Conservation (phyloP, 2,113 vertebrate species). For the Amphiprion ocellaris region DNA sequence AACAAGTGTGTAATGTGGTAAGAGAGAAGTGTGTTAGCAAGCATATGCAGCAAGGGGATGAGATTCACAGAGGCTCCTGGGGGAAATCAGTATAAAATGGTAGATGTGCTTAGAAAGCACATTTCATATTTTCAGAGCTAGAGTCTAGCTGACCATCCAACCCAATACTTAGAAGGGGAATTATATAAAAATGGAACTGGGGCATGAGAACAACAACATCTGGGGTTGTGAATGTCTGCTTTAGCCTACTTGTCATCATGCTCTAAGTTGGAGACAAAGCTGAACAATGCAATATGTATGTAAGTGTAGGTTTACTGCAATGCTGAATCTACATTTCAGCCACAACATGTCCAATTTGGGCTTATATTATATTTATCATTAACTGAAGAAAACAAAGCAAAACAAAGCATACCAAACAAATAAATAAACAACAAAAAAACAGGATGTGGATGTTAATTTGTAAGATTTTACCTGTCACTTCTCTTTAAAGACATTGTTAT, state of each 20-base stretch:
- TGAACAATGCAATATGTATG: neutral
- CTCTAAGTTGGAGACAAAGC: constrained; percentile 10
- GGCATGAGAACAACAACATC: constrained; percentile 45
- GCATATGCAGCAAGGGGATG: constrained; percentile 55
- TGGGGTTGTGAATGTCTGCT: constrained; percentile 28
- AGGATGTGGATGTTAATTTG: too few relatives aligned
- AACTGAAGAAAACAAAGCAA: too few relatives aligned
- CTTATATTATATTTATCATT: neutral
- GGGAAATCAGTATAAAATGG: constrained; percentile 68
- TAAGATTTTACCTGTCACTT: too few relatives aligned
- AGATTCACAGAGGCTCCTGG: constrained; percentile 64
- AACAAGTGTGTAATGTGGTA: constrained; percentile 75
- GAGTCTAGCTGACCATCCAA: constrained; percentile 32
- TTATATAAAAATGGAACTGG: constrained; percentile 45
- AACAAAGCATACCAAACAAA: neutral
- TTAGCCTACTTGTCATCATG: constrained; percentile 22
- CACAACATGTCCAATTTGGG: neutral
- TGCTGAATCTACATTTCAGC: neutral
- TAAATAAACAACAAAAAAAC: neutral
- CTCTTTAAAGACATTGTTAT: too few relatives aligned
- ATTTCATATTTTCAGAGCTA: constrained; percentile 56
- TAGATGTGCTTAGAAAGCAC: constrained; percentile 58
- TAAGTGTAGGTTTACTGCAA: constrained; percentile 13
- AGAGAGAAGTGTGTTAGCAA: constrained; percentile 60
- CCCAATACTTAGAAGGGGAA: constrained; percentile 38